Percentiles rank a stretch among this genome's conserved stretches.
These are phyloP conservation scores for Platycercus adscitus DNA, from an alignment of 2,113 vertebrate genomes.

Conservation along the genomic window DNA sequence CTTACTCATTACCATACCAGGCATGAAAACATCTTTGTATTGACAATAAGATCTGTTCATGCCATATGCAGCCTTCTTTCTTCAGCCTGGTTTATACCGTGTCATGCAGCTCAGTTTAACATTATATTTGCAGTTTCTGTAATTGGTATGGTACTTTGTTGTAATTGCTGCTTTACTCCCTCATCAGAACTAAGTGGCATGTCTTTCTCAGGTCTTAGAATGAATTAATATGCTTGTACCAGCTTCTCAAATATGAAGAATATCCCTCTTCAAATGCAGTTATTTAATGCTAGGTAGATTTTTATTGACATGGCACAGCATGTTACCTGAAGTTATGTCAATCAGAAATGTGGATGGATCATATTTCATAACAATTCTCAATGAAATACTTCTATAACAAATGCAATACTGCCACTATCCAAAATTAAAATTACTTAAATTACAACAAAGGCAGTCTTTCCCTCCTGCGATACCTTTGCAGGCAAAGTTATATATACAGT, in stretches of 20 bases:
- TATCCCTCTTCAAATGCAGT: constrained; percentile 11
- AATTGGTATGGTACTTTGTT: constrained; percentile 10
- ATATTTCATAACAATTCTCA: constrained; percentile 5
- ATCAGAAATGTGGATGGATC: neutral
- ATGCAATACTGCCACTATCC: neutral
- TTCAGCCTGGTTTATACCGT: neutral
- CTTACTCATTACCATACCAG: constrained; percentile 62
- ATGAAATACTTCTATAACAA: neutral
- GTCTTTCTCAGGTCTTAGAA: neutral
- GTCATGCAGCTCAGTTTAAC: neutral
- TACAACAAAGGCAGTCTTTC: neutral
- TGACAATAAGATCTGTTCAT: constrained; percentile 50
- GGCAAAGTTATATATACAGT: neutral
- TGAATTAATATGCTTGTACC: constrained; percentile 26
- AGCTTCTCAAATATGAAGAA: constrained; percentile 13
- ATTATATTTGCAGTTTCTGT: constrained; percentile 3
- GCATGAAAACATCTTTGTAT: constrained; percentile 52
- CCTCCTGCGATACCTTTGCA: neutral
- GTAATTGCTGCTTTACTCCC: constrained; percentile 25
- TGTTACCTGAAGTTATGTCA: constrained; percentile 12
- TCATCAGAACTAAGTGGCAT: neutral
- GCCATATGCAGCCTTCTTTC: neutral
- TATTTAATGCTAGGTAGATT: constrained; percentile 49
- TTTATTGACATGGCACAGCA: constrained; percentile 37
- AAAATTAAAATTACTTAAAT: constrained; percentile 15